A percentile compares a stretch with the other conserved stretches of the same genome.
Evolutionary conservation across 2,113 vertebrate genomes (phyloP).

Genomic region (Oreotrochilus melanogaster): DNA sequence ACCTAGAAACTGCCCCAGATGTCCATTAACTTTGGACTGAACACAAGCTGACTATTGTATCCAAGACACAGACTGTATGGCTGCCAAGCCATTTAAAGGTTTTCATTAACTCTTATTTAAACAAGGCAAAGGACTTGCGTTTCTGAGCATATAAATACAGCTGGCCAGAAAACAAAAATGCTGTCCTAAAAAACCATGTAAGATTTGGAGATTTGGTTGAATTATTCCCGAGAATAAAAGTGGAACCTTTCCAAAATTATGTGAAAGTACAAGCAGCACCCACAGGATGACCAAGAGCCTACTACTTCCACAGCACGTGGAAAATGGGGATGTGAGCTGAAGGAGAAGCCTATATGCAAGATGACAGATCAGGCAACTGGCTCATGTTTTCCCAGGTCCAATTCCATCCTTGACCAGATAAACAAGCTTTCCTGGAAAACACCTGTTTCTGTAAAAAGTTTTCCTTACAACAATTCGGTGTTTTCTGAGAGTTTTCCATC

Average conservation of each 20-base stretch:
- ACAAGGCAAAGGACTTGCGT: slow-evolving; percentile 20
- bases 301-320: not conserved
- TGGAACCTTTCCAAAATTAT: not conserved
- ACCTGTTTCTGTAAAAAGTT: not conserved
- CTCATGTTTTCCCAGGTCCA: not conserved
- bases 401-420: not conserved
- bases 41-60: slow-evolving; percentile 58
- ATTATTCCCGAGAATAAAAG: not conserved
- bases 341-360: not conserved
- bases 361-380: not conserved
- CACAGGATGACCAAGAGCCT: not conserved
- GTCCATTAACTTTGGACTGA: slow-evolving; percentile 44
- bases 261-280: not conserved
- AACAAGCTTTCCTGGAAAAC: not conserved
- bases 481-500: not conserved
- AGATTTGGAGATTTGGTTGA: not conserved
- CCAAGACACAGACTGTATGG: slow-evolving; percentile 29
- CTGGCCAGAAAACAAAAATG: slow-evolving; percentile 19
- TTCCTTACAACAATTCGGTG: not conserved
- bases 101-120: slow-evolving; percentile 64
- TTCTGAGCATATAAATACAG: not conserved
- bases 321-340: not conserved
- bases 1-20: slow-evolving; percentile 33
- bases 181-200: rapidly evolving
- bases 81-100: slow-evolving; percentile 56